Conservation (phyloP, 1,140 invertebrate species). For the Dendroctonus valens region DNA sequence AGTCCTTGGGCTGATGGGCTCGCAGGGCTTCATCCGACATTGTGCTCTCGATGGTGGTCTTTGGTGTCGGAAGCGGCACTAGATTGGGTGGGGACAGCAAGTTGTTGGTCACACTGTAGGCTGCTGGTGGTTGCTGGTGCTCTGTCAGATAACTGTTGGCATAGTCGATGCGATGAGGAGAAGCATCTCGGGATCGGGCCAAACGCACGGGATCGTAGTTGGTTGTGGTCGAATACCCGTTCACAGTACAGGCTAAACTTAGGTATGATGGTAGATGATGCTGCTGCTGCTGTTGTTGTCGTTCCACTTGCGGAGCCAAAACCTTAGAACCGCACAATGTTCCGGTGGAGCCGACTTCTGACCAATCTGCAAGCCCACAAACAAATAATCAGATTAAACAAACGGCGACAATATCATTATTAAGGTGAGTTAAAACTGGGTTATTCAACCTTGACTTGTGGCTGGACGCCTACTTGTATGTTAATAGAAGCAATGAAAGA, state of each 20-base stretch:
- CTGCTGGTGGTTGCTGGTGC: conserved; percentile 16
- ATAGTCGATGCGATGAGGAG: conserved; percentile 58
- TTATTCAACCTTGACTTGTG: conserved; percentile 32
- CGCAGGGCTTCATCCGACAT: conserved; percentile 43
- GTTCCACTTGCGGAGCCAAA: conserved; percentile 28
- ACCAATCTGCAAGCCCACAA: conserved; percentile 44
- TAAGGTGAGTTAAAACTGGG: conserved; percentile 12
- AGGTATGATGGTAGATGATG: conserved; percentile 72
- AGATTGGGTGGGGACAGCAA: conserved; percentile 48
- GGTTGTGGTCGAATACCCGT: conserved; percentile 81
- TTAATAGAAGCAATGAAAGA: conserved; percentile 23
- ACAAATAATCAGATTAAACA: conserved; percentile 18
- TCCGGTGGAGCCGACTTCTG: conserved; percentile 44
- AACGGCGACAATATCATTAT: conserved; percentile 11
- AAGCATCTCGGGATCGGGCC: conserved; percentile 65
- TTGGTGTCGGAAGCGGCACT: conserved; percentile 44
- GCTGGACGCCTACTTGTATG: conserved; percentile 25
- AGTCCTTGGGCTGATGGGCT: conserved; percentile 35
- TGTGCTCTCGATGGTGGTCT: conserved; percentile 5
- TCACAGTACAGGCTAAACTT: conserved; percentile 83
- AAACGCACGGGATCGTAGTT: conserved; percentile 75
- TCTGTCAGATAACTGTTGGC: conserved; percentile 34
- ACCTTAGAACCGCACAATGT: conserved; percentile 45
- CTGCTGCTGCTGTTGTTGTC: conserved; percentile 15
- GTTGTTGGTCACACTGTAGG: conserved; percentile 38